These are phyloP conservation scores for Varanus komodoensis DNA, from an alignment of 2,113 vertebrate genomes.

Conservation along the genomic window DNA sequence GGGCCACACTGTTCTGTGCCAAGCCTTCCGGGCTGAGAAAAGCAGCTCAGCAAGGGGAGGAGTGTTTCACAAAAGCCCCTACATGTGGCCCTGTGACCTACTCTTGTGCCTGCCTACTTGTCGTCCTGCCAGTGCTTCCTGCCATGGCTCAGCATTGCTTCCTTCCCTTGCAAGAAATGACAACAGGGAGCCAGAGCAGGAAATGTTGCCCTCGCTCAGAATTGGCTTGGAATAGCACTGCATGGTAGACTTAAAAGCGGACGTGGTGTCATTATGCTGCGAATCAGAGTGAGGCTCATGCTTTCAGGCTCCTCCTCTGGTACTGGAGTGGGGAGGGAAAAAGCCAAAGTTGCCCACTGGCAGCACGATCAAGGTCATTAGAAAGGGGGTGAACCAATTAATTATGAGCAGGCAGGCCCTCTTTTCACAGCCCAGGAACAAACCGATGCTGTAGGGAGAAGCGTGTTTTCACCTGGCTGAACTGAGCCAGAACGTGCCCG, in stretches of 20 bases:
- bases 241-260: background rate
- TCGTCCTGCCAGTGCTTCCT: background rate
- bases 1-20: too few relatives aligned
- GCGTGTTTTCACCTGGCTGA: background rate
- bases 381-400: background rate
- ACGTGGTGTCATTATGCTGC: background rate
- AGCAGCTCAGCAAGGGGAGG: too few relatives aligned
- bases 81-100: too few relatives aligned
- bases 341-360: background rate
- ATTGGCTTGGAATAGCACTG: background rate
- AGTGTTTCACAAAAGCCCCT: too few relatives aligned
- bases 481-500: background rate
- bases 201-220: background rate
- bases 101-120: background rate
- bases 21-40: too few relatives aligned
- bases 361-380: background rate
- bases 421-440: background rate
- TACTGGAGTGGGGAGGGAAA: background rate
- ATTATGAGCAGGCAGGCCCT: background rate
- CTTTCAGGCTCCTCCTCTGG: background rate
- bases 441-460: background rate
- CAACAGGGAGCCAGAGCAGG: too few relatives aligned
- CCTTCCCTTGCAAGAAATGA: background rate
- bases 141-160: background rate
- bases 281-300: background rate